These are phyloP conservation scores for Polypterus senegalus DNA, from an alignment of 2,113 vertebrate genomes.

Conservation along the genomic window DNA sequence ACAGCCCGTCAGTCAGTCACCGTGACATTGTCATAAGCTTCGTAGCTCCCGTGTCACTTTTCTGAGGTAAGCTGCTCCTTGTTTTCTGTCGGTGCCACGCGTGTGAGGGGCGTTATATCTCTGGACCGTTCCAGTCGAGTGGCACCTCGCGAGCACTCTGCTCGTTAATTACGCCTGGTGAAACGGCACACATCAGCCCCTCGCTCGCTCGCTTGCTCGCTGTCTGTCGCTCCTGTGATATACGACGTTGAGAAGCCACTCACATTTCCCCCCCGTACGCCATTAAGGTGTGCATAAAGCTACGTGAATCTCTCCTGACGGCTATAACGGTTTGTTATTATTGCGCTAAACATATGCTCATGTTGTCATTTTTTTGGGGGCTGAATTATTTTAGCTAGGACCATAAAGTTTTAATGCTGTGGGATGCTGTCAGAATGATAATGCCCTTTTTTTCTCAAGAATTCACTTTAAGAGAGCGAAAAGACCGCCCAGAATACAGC, in stretches of 20 bases:
- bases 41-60: no score
- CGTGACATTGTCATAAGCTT: no score
- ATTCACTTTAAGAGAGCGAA: no score
- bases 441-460: conserved; percentile 21
- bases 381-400: conserved; percentile 76
- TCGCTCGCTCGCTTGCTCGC: conserved; percentile 58
- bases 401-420: conserved; percentile 83
- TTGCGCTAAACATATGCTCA: conserved; percentile 84
- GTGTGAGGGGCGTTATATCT: no score
- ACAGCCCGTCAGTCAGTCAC: no score
- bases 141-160: conserved; percentile 58
- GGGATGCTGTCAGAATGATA: conserved; percentile 81
- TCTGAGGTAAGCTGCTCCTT: no score
- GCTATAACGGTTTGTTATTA: conserved; percentile 89
- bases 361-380: conserved; percentile 54
- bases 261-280: conserved; percentile 63
- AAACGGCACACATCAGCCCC: conserved; percentile 77
- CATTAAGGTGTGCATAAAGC: conserved; percentile 82
- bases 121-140: conserved; percentile 22
- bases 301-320: conserved; percentile 79
- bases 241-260: conserved; percentile 74
- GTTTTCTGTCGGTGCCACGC: no score
- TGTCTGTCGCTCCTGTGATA: conserved; percentile 73
- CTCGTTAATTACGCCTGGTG: conserved; percentile 79
- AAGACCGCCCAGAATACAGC: no score